Evolutionary conservation across 2,888 invertebrate genomes (phyloP).

Genomic region (Panopea generosa): DNA sequence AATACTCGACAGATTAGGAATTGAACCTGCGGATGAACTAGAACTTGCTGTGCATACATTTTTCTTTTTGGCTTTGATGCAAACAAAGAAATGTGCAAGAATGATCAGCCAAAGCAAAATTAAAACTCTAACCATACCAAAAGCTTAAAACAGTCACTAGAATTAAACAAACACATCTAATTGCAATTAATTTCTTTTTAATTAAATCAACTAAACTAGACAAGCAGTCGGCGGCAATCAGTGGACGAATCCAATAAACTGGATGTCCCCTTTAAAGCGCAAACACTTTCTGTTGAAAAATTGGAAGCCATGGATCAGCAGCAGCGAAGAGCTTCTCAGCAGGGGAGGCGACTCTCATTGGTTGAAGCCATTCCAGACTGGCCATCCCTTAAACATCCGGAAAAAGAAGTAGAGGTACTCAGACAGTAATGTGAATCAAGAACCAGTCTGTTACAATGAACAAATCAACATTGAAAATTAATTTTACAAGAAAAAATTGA

Average conservation of each 20-base stretch:
- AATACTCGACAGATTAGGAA: no score
- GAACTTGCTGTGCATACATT: no score
- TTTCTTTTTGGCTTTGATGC: no score
- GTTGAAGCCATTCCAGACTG: slow-evolving; percentile 97
- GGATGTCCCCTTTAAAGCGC: slow-evolving; percentile 68
- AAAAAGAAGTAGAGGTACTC: slow-evolving; percentile 79
- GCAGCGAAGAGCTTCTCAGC: slow-evolving; percentile 77
- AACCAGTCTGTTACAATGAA: no score
- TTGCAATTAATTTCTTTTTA: neutral
- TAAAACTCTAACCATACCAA: no score
- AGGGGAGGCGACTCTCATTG: slow-evolving; percentile 79
- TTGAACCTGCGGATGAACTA: no score
- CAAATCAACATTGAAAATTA: no score
- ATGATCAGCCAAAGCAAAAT: no score
- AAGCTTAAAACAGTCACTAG: no score
- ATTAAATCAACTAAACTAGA: slow-evolving; percentile 34
- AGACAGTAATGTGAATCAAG: neutral
- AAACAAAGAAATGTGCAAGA: no score
- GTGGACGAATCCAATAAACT: slow-evolving; percentile 69
- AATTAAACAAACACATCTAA: no score
- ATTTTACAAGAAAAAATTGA: no score
- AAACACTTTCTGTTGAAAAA: slow-evolving; percentile 76
- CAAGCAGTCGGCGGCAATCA: slow-evolving; percentile 72
- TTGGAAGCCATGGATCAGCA: slow-evolving; percentile 78
- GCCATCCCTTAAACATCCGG: slow-evolving; percentile 90